Evolutionary conservation across 2,888 invertebrate genomes (phyloP).

Genomic region (Hesperia comma): DNA sequence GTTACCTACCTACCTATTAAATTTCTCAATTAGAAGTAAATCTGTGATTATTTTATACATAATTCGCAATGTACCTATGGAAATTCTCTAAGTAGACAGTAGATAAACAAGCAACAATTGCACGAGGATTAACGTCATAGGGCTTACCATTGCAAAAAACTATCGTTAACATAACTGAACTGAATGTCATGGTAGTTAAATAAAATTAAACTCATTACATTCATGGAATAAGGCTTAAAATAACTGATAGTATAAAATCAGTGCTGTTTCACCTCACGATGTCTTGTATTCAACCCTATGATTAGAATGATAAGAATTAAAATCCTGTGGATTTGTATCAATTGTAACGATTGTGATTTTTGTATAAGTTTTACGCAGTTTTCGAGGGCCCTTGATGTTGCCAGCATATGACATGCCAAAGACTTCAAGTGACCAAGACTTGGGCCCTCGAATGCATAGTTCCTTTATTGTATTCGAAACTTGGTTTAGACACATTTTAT

Average conservation of each 20-base stretch:
- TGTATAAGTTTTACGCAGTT: constrained; percentile 52
- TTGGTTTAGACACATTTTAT: constrained; percentile 33
- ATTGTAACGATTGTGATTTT: constrained; percentile 20
- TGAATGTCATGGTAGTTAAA: background rate
- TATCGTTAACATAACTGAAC: constrained; percentile 8
- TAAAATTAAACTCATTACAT: constrained; percentile 1
- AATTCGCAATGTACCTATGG: constrained; percentile 2
- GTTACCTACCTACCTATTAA: too few species aligned
- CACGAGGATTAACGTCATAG: constrained; percentile 44
- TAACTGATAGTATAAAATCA: constrained; percentile 5
- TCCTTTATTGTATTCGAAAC: constrained; percentile 25
- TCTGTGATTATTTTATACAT: background rate
- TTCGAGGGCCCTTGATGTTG: constrained; percentile 72
- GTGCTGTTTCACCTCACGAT: background rate
- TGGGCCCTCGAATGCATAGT: constrained; percentile 21
- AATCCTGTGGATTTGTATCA: background rate
- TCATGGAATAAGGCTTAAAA: constrained; percentile 10
- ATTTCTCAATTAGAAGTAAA: too few species aligned
- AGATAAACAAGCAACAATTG: constrained; percentile 36
- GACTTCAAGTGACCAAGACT: constrained; percentile 69
- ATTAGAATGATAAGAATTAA: background rate
- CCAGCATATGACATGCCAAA: constrained; percentile 69
- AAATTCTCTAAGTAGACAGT: constrained; percentile 13
- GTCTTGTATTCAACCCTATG: background rate
- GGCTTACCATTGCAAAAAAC: constrained; percentile 37